These are phyloP conservation scores for Pachypeltis micranthus DNA, from an alignment of 1,140 invertebrate species.

Conservation along the genomic window DNA sequence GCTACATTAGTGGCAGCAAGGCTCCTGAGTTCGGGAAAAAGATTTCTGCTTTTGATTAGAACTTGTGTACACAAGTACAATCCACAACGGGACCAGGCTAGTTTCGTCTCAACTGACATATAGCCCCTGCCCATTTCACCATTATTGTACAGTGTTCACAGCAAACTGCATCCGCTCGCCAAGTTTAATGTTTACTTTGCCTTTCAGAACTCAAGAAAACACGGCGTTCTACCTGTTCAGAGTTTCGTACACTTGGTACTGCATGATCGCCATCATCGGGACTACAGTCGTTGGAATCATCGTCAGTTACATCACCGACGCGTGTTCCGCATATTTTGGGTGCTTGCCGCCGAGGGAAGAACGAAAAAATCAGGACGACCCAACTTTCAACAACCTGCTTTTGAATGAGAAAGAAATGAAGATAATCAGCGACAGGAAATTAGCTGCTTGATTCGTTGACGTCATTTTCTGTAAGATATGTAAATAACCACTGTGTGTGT, in stretches of 20 bases:
- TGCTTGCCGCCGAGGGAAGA: neutral
- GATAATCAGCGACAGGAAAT: neutral
- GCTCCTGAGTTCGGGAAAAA: too few species aligned
- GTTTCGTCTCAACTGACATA: neutral
- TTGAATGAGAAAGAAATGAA: constrained; percentile 12
- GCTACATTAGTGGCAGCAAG: too few species aligned
- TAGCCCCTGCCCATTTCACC: neutral
- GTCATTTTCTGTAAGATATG: too few species aligned
- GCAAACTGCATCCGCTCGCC: neutral
- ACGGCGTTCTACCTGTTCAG: constrained; percentile 16
- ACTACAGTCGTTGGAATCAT: constrained; percentile 12
- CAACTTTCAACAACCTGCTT: neutral
- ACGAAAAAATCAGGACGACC: constrained; percentile 5
- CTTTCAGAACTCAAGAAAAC: neutral
- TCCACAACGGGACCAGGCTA: neutral
- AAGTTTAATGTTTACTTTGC: neutral
- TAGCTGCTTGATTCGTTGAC: too few species aligned
- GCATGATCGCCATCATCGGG: constrained; percentile 11
- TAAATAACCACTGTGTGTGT: too few species aligned
- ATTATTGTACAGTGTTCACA: neutral
- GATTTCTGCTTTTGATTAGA: neutral
- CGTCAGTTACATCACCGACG: constrained; percentile 11
- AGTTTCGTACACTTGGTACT: constrained; percentile 20
- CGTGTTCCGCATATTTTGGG: neutral
- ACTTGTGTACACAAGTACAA: neutral